Base-by-base conservation (phyloP, 1,140 invertebrate species). In the Drosophila sechellia region DNA sequence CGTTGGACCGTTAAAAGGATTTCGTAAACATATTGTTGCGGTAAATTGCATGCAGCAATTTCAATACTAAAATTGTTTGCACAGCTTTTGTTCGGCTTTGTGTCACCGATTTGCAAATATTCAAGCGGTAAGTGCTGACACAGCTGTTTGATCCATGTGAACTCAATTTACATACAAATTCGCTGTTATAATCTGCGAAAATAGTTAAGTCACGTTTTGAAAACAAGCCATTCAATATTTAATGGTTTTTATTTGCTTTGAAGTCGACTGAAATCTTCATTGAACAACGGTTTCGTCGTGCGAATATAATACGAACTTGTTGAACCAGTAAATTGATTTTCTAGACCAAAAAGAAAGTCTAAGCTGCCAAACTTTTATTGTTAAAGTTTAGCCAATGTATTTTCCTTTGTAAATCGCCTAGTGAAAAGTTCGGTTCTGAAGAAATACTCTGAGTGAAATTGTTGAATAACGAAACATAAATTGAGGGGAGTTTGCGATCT, bases 1-100 rank as follows among this genome's bases (percentile, higher is more conserved):
- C 84, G 84, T 87, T 61, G 72, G 52, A 63, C 79, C 68, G 20
- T 59, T 20, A 40, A 31, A 56, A 63, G 68, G 78, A 85, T 90
- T 64, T 52, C 57, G 76, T 48, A 49, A 87, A 89, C 84, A 87
- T 87, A 87, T 87, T 87, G 84, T 74, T 68, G 79, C 71, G 68
- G 69, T 73, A 70, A 79, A 66, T 77, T 71, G 83, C 63, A 70
- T 65, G 68, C 54, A 61, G 63, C 73, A 49, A 71, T 71, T 50
- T 69, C 53, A 68, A 55, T 71, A 77, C 54, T 12, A 63, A 52
- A 40, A 77, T 73, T 75, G 43, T 64, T 79, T 37, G 73, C 64
- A 68, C 60, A 73, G 15, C 37, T 52, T 57, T 35, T 55, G 27
- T 43, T 66, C 48, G 70, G 42, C 12, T 31, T 31, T 63, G 70